Conservation (phyloP, 2,888 invertebrate species). For the Eretmocerus hayati region DNA sequence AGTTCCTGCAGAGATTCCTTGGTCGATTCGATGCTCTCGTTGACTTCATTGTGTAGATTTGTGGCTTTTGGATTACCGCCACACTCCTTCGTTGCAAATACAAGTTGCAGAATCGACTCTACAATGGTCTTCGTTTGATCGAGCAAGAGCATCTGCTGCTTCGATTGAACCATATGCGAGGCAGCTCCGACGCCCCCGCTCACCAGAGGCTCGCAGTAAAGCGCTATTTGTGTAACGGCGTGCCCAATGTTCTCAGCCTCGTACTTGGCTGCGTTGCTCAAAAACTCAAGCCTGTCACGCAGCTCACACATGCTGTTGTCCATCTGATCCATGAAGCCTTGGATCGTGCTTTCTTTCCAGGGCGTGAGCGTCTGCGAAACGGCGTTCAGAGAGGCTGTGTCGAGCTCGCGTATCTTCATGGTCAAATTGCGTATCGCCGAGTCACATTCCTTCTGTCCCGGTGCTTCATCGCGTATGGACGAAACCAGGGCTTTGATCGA, state of each 20-base stretch:
- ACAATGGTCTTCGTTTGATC: constrained; percentile 92
- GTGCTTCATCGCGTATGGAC: constrained; percentile 90
- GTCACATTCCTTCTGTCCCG: constrained; percentile 92
- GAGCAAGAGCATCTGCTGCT: constrained; percentile 77
- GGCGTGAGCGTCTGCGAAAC: constrained; percentile 73
- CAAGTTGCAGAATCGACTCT: constrained; percentile 82
- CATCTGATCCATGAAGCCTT: constrained; percentile 72
- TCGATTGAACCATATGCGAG: constrained; percentile 81
- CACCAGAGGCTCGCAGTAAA: constrained; percentile 81
- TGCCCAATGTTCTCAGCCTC: constrained; percentile 94
- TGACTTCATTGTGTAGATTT: constrained; percentile 73
- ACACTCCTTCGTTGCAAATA: constrained; percentile 77
- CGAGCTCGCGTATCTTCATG: constrained; percentile 70
- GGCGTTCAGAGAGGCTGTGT: constrained; percentile 80
- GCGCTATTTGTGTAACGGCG: constrained; percentile 67
- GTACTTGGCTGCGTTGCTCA: constrained; percentile 76
- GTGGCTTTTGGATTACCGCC: constrained; percentile 91
- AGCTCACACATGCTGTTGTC: constrained; percentile 74
- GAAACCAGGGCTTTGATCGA: constrained; percentile 91
- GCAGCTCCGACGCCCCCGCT: constrained; percentile 79
- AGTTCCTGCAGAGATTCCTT: constrained; percentile 79
- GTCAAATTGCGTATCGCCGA: constrained; percentile 71
- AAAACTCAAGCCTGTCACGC: constrained; percentile 75
- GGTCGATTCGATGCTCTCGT: constrained; percentile 70
- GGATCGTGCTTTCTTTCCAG: constrained; percentile 63